Conservation (phyloP, 2,113 vertebrate species). For the Rhea americana region DNA sequence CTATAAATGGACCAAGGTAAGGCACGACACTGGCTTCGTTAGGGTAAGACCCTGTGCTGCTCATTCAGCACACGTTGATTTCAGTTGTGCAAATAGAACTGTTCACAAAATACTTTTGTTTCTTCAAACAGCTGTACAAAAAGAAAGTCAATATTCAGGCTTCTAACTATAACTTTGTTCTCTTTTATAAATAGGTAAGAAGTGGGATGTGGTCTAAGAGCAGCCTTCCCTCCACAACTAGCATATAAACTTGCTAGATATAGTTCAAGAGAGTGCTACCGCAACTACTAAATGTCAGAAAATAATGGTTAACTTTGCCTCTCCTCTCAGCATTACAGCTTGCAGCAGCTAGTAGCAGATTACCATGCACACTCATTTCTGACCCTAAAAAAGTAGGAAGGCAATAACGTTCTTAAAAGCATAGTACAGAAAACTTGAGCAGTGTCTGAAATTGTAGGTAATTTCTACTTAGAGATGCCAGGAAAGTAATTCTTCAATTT, state of each 20-base stretch:
- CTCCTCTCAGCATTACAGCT: neutral
- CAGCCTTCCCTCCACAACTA: neutral
- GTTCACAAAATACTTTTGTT: neutral
- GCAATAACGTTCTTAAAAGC: slow-evolving; percentile 37
- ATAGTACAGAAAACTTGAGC: neutral
- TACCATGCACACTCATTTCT: neutral
- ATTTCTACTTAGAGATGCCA: slow-evolving; percentile 35
- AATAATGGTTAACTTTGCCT: neutral
- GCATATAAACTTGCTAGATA: neutral
- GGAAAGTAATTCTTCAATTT: slow-evolving; percentile 51
- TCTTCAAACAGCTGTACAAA: neutral
- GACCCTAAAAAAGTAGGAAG: slow-evolving; percentile 19
- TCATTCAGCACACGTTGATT: neutral
- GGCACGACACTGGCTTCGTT: rapidly evolving
- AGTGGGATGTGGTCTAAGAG: neutral
- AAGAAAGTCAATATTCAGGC: neutral
- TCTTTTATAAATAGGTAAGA: neutral
- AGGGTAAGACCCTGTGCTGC: neutral
- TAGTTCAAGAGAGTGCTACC: neutral
- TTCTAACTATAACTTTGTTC: neutral
- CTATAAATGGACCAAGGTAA: neutral
- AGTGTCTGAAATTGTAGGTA: slow-evolving; percentile 3
- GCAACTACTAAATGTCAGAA: neutral
- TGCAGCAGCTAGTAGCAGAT: neutral
- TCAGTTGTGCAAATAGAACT: neutral